Evolutionary conservation across 2,797 vertebrate genomes (phyloP), one percentile per base, ranked within the genome.

Genomic region (Argya squamiceps): DNA sequence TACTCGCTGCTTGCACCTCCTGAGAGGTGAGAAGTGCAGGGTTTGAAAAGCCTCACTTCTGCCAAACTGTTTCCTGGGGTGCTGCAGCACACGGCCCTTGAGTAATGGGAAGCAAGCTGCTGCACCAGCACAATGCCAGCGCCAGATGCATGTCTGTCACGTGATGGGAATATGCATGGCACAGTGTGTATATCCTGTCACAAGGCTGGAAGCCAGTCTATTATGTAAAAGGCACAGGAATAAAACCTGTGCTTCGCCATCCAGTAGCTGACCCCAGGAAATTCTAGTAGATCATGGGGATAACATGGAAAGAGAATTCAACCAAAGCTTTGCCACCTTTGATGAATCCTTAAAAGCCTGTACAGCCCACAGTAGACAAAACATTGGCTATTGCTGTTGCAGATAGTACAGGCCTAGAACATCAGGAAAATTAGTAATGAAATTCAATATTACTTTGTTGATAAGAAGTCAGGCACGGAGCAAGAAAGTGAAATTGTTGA

Each of bases 81-180:
- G 6, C 44, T 32, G 59, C 37, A 75, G 44, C 49, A 56, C 46
- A 15, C 3, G 12, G 27, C 36, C 30, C 44, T 62, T 13, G 49
- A 71, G 58, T 17, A 75, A 56, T 1, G 17, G 27, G 78, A 59
- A 67, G 41, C n/a, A 32, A 44, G 30, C 15, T 27, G 7, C 53
- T 52, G 77, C 27, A 67, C 19, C 62, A 59, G 62, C 9, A 20
- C 70, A 39, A 63, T 24, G 56, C 30, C 91, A 41, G 32, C 0
- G 0, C 0, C 88, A 39, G 56, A 62, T 9, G 29, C 5, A 2
- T 0, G 15, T 17, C 29, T 39, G 18, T 55, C 83, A 55, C 6
- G 5, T 22, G 60, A 73, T 2, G 65, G 69, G 78, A 84, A 75
- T 3, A 3, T 0, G 13, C 2, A 2, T 24, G 34, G 78, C 49